Evolutionary conservation across 2,113 vertebrate species (phyloP).

Genomic region (Edolisoma coerulescens): DNA sequence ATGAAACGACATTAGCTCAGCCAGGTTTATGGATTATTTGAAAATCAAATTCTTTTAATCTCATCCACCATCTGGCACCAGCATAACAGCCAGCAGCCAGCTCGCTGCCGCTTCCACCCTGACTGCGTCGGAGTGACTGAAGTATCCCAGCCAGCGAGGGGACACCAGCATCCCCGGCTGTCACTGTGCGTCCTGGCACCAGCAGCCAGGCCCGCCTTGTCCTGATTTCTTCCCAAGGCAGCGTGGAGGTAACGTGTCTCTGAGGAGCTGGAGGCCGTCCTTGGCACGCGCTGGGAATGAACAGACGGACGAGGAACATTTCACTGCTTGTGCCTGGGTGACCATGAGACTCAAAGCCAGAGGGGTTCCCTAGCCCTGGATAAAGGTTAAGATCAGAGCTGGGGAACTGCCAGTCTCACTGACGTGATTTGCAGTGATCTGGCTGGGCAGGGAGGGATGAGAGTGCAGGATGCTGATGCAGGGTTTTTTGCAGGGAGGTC

Average conservation of each 20-base stretch:
- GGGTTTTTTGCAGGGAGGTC: background rate
- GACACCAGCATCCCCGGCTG: background rate
- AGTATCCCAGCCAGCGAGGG: background rate
- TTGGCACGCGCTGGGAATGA: background rate
- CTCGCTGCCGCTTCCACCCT: background rate
- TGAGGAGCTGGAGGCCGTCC: background rate
- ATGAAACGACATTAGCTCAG: slow-evolving; percentile 57
- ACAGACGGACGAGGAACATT: background rate
- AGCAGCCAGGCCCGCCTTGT: background rate
- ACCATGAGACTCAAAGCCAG: background rate
- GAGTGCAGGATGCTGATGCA: background rate
- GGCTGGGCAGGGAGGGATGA: background rate
- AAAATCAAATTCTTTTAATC: slow-evolving; percentile 72
- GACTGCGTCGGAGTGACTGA: background rate
- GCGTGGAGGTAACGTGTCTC: accelerated
- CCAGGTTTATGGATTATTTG: slow-evolving; percentile 75
- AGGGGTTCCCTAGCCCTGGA: background rate
- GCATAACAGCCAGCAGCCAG: background rate
- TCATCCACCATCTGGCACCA: slow-evolving; percentile 70
- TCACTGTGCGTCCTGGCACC: background rate
- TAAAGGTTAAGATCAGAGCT: background rate
- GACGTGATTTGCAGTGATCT: background rate
- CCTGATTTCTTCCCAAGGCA: background rate
- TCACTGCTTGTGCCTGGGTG: background rate
- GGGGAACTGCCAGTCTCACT: background rate